Evolutionary conservation across 2,888 invertebrate genomes (phyloP), one percentile per base, ranked within the genome.

Genomic region (Sialis fuliginosa): DNA sequence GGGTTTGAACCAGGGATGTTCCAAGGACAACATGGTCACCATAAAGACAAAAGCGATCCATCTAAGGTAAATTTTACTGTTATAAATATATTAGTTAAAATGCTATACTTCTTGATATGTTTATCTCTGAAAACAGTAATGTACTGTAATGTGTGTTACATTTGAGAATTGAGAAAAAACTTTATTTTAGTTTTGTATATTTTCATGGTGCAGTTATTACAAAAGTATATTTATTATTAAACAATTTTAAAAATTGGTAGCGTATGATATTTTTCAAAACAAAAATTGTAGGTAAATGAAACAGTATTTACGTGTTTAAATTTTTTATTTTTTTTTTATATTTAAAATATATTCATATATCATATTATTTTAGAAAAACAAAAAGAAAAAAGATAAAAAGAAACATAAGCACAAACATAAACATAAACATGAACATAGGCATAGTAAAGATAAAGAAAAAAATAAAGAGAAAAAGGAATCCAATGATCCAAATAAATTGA

Each of bases 321-420:
- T 47, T 33, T 4, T 8, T 33, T n/a, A 8, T 33, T 31, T 10
- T 6, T 8, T 12, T n/a, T 37, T 4, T 48, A 31, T 48, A 30
- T 46, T 32, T 39, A n/a, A 32, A 9, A 9, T 5, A 10, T 48
- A 12, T 47, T 47, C 35, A 39, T 53, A 6, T 48, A 33, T 37
- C 34, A 39, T n/a, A n/a, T 46, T 51, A 46, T 53, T 55, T 33
- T 56, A 62, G 53, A 56, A 60, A 45, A 79, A 81, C 64, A 81
- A 82, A 61, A 82, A 84, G 56, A 79, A 82, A 42, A 83, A 85
- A 55, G 79, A 83, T 57, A 82, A 81, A 58, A 78, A 90, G 64
- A 92, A 91, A 61, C 89, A 92, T 61, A 91, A 90, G 61, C 89
- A 91, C 58, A 90, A 89, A 59, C 86, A 90, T 60, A 89, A 87